Percentiles rank a stretch among this genome's conserved stretches.
Conservation (phyloP, 1,140 invertebrate genomes). For the Neomicropteryx cornuta region DNA sequence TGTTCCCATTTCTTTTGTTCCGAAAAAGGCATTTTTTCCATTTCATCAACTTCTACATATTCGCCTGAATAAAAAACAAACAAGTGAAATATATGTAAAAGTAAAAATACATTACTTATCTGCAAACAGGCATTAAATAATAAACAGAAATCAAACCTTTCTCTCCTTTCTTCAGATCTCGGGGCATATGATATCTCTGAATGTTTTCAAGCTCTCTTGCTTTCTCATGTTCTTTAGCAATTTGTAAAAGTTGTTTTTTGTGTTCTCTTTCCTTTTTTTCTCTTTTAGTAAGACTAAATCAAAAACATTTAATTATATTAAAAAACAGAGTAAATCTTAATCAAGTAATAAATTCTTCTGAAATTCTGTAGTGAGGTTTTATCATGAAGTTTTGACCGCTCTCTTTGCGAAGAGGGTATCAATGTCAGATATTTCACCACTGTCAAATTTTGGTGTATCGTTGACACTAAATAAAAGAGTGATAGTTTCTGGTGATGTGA, state of each 20-base stretch:
- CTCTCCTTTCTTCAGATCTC: slow-evolving; percentile 59
- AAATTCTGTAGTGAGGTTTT: no score
- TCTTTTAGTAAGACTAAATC: slow-evolving; percentile 64
- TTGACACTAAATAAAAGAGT: no score
- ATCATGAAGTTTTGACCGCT: no score
- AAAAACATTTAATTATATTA: slow-evolving; percentile 15
- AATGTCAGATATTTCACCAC: no score
- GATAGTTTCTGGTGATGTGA: no score
- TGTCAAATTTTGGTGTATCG: no score
- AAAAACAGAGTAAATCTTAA: slow-evolving; percentile 1
- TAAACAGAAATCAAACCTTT: slow-evolving; percentile 28
- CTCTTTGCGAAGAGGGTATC: no score
- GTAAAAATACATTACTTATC: not conserved
- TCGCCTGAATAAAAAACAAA: slow-evolving; percentile 37
- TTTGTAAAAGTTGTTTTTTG: slow-evolving; percentile 80
- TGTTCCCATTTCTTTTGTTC: slow-evolving; percentile 98
- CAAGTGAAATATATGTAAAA: not conserved
- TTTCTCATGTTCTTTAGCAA: slow-evolving; percentile 93
- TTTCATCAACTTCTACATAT: slow-evolving; percentile 82
- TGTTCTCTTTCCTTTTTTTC: slow-evolving; percentile 80
- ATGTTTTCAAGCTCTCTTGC: slow-evolving; percentile 85
- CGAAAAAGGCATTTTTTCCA: slow-evolving; percentile 76
- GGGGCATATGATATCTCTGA: slow-evolving; percentile 89
- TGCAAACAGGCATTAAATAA: not conserved
- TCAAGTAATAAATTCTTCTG: slow-evolving; percentile 1